A percentile compares a stretch with the other conserved stretches of the same genome.
Conservation (phyloP, 2,797 vertebrate species). For the Cyprinella venusta region DNA sequence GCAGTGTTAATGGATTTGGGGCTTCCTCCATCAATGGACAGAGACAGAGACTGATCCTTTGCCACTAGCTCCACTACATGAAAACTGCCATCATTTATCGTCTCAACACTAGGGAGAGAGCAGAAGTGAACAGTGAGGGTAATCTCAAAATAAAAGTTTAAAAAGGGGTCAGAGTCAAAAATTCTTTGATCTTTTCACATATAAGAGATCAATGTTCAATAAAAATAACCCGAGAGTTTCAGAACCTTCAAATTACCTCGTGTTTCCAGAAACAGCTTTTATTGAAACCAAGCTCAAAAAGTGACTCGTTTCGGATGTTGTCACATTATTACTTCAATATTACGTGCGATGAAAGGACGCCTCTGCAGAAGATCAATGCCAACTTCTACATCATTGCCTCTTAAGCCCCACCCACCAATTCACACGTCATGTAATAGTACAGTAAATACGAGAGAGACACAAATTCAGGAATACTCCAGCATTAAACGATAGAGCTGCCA, state of each 20-base stretch:
- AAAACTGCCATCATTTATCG: slow-evolving; percentile 96
- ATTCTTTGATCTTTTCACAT: too few relatives aligned
- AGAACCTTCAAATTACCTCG: not conserved
- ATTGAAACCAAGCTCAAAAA: not conserved
- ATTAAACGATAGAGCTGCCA: too few relatives aligned
- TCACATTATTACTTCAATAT: not conserved
- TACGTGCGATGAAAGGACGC: not conserved
- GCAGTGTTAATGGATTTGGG: slow-evolving; percentile 94
- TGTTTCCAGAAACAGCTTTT: not conserved
- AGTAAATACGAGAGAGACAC: too few relatives aligned
- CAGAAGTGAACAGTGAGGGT: slow-evolving; percentile 26
- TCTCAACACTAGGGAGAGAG: slow-evolving; percentile 86
- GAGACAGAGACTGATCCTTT: slow-evolving; percentile 89
- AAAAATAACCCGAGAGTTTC: not conserved
- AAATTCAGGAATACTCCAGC: too few relatives aligned
- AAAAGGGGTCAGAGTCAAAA: too few relatives aligned
- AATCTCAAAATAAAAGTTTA: too few relatives aligned
- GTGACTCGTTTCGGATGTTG: not conserved
- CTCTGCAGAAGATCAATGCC: not conserved
- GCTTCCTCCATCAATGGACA: slow-evolving; percentile 92
- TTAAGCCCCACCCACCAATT: too few relatives aligned
- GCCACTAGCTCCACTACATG: slow-evolving; percentile 93
- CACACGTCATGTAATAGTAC: too few relatives aligned
- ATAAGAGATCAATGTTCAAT: not conserved
- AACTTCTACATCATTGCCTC: not conserved